These are phyloP conservation scores for Pharmacophagus antenor DNA, from an alignment of 2,888 invertebrate species.

Conservation along the genomic window DNA sequence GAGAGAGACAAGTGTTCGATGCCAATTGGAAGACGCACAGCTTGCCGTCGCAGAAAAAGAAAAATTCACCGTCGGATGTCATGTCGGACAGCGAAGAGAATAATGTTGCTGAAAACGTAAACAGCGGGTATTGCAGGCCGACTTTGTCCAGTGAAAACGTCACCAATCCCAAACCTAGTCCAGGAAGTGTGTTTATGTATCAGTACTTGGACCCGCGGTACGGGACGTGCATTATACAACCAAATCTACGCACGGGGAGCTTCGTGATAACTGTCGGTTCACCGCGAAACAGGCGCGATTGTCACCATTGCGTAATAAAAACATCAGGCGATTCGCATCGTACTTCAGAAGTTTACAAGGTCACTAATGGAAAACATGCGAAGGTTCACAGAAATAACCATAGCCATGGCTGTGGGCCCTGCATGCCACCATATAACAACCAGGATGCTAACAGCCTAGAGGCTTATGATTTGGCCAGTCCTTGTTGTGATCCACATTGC, in stretches of 20 bases:
- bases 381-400: constrained; percentile 64
- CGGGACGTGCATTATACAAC: constrained; percentile 85
- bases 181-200: constrained; percentile 79
- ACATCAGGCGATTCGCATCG: constrained; percentile 61
- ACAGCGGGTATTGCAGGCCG: constrained; percentile 85
- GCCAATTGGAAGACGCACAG: constrained; percentile 95
- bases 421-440: constrained; percentile 83
- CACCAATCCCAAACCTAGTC: constrained; percentile 70
- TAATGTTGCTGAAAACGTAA: constrained; percentile 70
- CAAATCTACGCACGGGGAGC: constrained; percentile 83
- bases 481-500: constrained; percentile 92
- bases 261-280: constrained; percentile 87
- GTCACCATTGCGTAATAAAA: constrained; percentile 85
- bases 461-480: constrained; percentile 92
- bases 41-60: constrained; percentile 91
- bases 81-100: constrained; percentile 69
- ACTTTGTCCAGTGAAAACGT: constrained; percentile 92
- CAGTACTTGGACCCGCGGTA: constrained; percentile 87
- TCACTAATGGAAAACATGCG: constrained; percentile 56
- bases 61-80: constrained; percentile 78
- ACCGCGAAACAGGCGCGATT: constrained; percentile 83
- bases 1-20: constrained; percentile 91
- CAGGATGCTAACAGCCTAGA: constrained; percentile 90
- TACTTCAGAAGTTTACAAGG: constrained; percentile 57
- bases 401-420: constrained; percentile 86